A percentile compares a stretch with the other conserved stretches of the same genome.
These are phyloP conservation scores for Entelurus aequoreus DNA, from an alignment of 2,113 vertebrate genomes.

Conservation along the genomic window DNA sequence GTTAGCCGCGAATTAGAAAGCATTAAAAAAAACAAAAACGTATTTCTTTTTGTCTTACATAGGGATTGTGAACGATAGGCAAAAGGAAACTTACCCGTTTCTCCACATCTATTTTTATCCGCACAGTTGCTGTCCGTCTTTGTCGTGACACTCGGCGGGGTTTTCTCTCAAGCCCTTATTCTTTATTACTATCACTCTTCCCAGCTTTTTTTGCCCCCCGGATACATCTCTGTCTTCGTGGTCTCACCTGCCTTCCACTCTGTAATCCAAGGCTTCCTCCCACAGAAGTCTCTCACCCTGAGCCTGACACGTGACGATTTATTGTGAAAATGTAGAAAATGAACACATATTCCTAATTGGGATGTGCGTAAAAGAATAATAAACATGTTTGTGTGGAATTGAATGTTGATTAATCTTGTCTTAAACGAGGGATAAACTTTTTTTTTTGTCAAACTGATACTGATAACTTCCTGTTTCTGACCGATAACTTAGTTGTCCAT, in stretches of 20 bases:
- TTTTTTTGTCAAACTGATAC: not conserved
- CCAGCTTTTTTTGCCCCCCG: slow-evolving; percentile 38
- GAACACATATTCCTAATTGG: not conserved
- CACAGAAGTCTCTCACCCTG: slow-evolving; percentile 5
- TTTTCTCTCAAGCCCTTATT: slow-evolving; percentile 29
- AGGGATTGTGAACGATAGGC: no score
- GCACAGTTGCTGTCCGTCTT: slow-evolving; percentile 19
- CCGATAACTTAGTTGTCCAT: no score
- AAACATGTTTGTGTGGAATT: not conserved
- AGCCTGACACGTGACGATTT: not conserved
- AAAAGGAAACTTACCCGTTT: slow-evolving; percentile 7
- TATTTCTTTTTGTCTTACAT: no score
- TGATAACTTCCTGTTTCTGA: no score
- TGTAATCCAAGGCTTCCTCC: slow-evolving; percentile 3
- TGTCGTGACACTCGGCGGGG: slow-evolving; percentile 43
- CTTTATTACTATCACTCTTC: slow-evolving; percentile 29
- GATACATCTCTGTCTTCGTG: slow-evolving; percentile 20
- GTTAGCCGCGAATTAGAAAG: no score
- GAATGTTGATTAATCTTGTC: not conserved
- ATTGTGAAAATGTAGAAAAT: not conserved
- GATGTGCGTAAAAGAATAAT: not conserved
- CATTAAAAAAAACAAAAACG: no score
- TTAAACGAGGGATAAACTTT: not conserved
- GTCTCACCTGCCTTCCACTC: slow-evolving; percentile 9
- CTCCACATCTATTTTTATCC: slow-evolving; percentile 39